phyloP scores from a whole-genome alignment of 2,888 invertebrate genomes.

The Esperia sulphurella region DNA sequence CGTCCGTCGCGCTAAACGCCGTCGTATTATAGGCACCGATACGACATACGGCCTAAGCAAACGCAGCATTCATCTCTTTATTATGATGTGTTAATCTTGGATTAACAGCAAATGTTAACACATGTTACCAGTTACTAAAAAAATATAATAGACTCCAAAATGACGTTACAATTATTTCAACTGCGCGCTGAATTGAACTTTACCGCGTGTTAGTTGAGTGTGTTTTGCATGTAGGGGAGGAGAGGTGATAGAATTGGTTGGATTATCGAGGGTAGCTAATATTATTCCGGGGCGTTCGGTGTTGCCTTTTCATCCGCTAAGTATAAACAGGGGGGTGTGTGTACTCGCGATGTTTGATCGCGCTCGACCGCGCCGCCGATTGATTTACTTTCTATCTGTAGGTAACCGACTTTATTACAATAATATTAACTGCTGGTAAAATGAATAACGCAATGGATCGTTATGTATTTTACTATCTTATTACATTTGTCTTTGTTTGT shows the following conservation, averaged over 20 bases:
- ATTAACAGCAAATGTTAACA: slow-evolving; percentile 79
- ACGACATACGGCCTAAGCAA: slow-evolving; percentile 73
- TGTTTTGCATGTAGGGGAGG: slow-evolving; percentile 26
- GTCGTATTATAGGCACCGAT: slow-evolving; percentile 48
- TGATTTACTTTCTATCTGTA: slow-evolving; percentile 53
- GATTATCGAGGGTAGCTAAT: slow-evolving; percentile 77
- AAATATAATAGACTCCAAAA: slow-evolving; percentile 32
- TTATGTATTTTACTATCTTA: no score
- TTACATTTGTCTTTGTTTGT: no score
- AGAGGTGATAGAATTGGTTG: slow-evolving; percentile 55
- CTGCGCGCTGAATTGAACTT: slow-evolving; percentile 31
- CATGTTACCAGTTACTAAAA: slow-evolving; percentile 78
- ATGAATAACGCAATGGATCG: neutral
- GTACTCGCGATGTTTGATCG: slow-evolving; percentile 63
- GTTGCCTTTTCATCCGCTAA: slow-evolving; percentile 79
- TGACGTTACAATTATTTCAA: slow-evolving; percentile 20
- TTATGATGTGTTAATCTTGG: slow-evolving; percentile 79
- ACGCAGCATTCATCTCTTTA: slow-evolving; percentile 76
- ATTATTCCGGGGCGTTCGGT: slow-evolving; percentile 77
- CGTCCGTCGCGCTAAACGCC: slow-evolving; percentile 45
- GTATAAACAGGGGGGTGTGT: slow-evolving; percentile 78
- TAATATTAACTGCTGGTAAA: slow-evolving; percentile 6
- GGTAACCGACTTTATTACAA: slow-evolving; percentile 7
- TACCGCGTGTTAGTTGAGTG: slow-evolving; percentile 32
- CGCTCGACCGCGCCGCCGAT: slow-evolving; percentile 62